phyloP scores from a whole-genome alignment of 2,797 vertebrate genomes.

The Falco peregrinus region DNA sequence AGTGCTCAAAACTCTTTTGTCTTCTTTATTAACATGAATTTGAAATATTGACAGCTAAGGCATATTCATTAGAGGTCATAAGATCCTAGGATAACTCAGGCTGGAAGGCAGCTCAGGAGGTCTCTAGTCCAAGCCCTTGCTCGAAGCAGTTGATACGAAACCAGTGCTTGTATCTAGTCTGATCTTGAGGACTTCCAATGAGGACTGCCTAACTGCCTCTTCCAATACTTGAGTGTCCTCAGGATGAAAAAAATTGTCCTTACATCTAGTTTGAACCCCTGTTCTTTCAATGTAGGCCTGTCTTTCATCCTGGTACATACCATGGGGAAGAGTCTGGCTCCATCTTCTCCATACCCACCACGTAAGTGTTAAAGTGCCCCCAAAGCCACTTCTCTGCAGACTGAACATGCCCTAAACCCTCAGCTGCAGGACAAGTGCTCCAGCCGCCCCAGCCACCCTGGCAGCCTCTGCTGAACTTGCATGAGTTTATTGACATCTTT shows the following conservation, averaged over 20 bases:
- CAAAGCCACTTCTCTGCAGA: neutral
- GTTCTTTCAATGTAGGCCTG: neutral
- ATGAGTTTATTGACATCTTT: neutral
- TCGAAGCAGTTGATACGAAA: neutral
- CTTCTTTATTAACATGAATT: neutral
- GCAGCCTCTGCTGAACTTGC: neutral
- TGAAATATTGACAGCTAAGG: neutral
- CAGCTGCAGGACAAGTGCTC: rapidly evolving
- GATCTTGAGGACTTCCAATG: neutral
- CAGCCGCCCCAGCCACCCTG: neutral
- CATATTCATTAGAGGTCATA: neutral
- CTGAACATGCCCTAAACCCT: neutral
- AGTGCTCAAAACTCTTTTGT: neutral
- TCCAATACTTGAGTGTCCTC: neutral
- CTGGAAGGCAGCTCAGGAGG: neutral
- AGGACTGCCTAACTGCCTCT: neutral
- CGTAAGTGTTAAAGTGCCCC: neutral
- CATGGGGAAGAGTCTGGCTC: neutral
- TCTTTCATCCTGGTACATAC: neutral
- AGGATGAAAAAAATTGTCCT: neutral
- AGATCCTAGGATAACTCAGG: neutral
- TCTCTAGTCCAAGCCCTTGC: neutral
- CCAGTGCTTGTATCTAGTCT: neutral
- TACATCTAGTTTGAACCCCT: neutral
- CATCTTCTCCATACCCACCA: neutral